Evolutionary conservation across 2,797 vertebrate species (phyloP).

Genomic region (Oreochromis grahami): DNA sequence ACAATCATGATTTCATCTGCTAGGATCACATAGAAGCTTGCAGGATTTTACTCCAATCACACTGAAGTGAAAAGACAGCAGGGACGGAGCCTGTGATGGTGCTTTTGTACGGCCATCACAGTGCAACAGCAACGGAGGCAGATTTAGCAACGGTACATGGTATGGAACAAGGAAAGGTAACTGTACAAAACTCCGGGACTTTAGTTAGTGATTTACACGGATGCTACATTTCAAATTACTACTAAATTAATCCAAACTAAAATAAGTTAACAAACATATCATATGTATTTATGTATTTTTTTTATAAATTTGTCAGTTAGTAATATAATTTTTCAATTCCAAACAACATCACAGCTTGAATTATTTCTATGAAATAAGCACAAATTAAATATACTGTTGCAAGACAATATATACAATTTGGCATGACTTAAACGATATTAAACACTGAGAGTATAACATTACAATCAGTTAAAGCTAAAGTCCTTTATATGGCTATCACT

Average conservation of each 20-base stretch:
- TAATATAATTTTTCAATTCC: background rate
- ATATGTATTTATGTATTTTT: background rate
- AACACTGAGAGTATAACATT: background rate
- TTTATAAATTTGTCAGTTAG: background rate
- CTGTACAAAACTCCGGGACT: background rate
- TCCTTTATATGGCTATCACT: background rate
- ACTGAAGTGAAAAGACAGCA: background rate
- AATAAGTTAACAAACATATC: background rate
- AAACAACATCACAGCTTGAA: background rate
- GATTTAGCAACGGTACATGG: background rate
- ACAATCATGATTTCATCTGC: conserved; percentile 33
- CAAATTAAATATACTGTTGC: background rate
- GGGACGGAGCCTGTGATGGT: background rate
- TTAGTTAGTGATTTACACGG: background rate
- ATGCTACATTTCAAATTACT: background rate
- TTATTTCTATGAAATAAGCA: background rate
- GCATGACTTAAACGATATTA: background rate
- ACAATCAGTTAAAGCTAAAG: background rate
- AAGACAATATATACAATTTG: background rate
- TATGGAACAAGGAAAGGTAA: background rate
- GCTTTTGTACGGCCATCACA: background rate
- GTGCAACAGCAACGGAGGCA: background rate
- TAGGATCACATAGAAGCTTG: conserved; percentile 8
- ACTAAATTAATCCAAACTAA: background rate
- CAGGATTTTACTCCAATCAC: background rate